Conservation (phyloP, 2,113 vertebrate species). For the Macquaria ambigua region DNA sequence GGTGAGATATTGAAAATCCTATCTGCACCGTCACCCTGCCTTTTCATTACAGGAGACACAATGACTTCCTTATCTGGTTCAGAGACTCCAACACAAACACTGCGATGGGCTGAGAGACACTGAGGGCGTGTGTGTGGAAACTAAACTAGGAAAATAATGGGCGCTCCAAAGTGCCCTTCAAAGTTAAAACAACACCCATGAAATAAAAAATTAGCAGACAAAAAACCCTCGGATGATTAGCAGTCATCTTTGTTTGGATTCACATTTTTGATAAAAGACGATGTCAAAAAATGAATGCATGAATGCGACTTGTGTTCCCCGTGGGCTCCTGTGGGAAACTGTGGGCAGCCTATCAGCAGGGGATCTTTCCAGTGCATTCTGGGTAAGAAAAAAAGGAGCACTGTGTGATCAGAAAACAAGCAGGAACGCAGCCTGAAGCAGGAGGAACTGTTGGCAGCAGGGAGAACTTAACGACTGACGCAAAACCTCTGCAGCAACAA, state of each 20-base stretch:
- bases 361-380: constrained; percentile 37
- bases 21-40: constrained; percentile 55
- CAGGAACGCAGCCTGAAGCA: constrained; percentile 9
- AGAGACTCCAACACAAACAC: constrained; percentile 47
- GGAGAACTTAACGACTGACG: constrained; percentile 53
- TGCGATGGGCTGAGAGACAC: neutral
- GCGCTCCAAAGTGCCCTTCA: constrained; percentile 20
- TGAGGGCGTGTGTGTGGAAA: constrained; percentile 15
- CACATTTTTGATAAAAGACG: constrained; percentile 25
- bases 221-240: neutral
- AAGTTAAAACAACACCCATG: constrained; percentile 45
- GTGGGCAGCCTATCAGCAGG: constrained; percentile 41
- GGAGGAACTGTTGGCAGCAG: constrained; percentile 46
- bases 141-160: constrained; percentile 22
- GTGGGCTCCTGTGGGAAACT: neutral
- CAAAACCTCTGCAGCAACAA: constrained; percentile 70
- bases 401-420: constrained; percentile 31
- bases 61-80: constrained; percentile 67
- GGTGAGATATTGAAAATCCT: constrained; percentile 51
- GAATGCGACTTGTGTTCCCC: neutral
- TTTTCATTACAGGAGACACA: constrained; percentile 66
- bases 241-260: constrained; percentile 23
- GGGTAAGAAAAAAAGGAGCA: constrained; percentile 6
- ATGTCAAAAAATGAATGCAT: constrained; percentile 19
- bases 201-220: constrained; percentile 33